These are phyloP conservation scores for Dromiciops gliroides DNA, from an alignment of 2,113 vertebrate species.

Conservation along the genomic window DNA sequence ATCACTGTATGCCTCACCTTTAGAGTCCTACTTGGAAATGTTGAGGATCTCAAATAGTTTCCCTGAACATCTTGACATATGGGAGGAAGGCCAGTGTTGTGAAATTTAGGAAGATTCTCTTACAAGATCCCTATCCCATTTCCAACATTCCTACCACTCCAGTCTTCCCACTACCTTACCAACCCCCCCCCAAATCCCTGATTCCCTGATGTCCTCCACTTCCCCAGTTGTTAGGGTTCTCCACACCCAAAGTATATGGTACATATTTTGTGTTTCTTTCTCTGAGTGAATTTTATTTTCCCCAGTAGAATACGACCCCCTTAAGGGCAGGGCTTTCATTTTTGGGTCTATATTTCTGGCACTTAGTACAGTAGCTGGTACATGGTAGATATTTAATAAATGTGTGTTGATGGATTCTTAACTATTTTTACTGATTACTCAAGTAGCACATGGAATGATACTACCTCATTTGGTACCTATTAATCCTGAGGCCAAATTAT, in stretches of 20 bases:
- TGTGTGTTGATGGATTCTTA: too few species aligned
- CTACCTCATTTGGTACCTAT: not conserved
- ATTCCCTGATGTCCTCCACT: too few species aligned
- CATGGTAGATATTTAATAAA: too few species aligned
- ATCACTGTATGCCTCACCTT: too few species aligned
- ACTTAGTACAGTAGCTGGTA: not conserved
- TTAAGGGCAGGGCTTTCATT: not conserved
- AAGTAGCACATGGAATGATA: rapidly evolving
- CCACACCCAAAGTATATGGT: not conserved
- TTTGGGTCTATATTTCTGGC: not conserved
- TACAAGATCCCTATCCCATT: not conserved
- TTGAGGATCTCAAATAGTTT: not conserved
- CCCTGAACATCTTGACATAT: not conserved
- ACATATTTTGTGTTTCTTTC: not conserved
- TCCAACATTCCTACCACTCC: not conserved
- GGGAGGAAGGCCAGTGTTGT: not conserved
- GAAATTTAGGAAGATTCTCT: not conserved
- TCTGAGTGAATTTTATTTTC: not conserved
- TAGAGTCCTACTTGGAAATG: not conserved
- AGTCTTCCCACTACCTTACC: too few species aligned
- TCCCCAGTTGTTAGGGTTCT: too few species aligned
- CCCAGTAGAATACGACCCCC: not conserved
- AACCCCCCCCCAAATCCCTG: too few species aligned
- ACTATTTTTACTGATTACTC: too few species aligned
- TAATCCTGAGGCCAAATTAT: not conserved